phyloP scores from a whole-genome alignment of 2,797 vertebrate genomes.

The Scarus forsteni region DNA sequence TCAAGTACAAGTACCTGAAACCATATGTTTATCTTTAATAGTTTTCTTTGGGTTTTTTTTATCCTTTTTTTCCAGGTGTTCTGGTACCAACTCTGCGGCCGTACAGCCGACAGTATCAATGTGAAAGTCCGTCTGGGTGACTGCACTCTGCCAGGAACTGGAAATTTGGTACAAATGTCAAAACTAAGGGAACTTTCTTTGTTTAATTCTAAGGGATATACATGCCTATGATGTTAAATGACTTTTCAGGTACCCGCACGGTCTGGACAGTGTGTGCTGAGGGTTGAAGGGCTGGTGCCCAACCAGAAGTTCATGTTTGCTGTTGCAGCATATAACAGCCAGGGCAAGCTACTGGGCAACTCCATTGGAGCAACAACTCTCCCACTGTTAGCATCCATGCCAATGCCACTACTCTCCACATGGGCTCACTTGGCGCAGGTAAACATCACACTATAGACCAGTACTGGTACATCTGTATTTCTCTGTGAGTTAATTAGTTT shows the following conservation, averaged over 20 bases:
- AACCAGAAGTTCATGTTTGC: conserved; percentile 96
- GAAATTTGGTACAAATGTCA: conserved; percentile 85
- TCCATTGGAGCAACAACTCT: conserved; percentile 87
- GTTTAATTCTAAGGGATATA: background rate
- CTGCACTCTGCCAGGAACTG: conserved; percentile 88
- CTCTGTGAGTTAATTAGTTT: no score
- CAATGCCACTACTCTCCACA: conserved; percentile 85
- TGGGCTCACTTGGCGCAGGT: conserved; percentile 89
- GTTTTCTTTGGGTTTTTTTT: background rate
- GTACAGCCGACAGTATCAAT: conserved; percentile 82
- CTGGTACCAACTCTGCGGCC: conserved; percentile 93
- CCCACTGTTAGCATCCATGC: conserved; percentile 89
- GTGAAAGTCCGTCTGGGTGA: conserved; percentile 91
- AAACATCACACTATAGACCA: conserved; percentile 12
- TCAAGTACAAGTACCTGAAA: background rate
- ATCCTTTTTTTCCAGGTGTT: conserved; percentile 82
- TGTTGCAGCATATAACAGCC: conserved; percentile 89
- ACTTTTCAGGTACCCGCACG: conserved; percentile 86
- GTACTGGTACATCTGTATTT: no score
- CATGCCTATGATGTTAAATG: background rate
- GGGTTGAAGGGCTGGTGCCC: conserved; percentile 86
- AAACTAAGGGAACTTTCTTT: background rate
- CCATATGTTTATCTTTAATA: background rate
- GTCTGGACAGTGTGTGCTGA: conserved; percentile 83
- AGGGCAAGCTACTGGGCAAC: conserved; percentile 89